A percentile compares a stretch with the other conserved stretches of the same genome.
These are phyloP conservation scores for Rhopalosiphum maidis DNA, from an alignment of 1,140 invertebrate genomes.

Conservation along the genomic window DNA sequence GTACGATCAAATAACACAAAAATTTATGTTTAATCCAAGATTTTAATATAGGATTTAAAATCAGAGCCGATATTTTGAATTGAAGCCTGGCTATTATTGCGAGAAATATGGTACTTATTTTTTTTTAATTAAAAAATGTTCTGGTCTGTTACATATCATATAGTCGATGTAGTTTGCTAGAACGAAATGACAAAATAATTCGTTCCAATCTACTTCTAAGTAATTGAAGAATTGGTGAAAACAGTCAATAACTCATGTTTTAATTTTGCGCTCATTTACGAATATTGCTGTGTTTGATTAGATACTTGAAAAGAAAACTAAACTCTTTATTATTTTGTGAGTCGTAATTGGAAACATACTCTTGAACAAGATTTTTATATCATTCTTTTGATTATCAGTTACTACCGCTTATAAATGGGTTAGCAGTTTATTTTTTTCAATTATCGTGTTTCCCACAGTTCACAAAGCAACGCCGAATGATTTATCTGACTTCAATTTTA, in stretches of 20 bases:
- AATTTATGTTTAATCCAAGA: background rate
- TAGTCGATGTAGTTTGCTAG: background rate
- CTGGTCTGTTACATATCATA: background rate
- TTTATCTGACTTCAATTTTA: background rate
- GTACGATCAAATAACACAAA: background rate
- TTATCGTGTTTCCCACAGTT: conserved; percentile 15
- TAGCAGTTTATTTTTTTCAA: background rate
- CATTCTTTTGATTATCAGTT: background rate
- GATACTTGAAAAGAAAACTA: background rate
- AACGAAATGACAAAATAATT: background rate
- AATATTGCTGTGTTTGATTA: background rate
- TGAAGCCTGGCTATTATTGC: background rate
- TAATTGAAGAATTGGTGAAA: background rate
- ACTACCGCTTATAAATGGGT: background rate
- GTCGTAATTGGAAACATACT: background rate
- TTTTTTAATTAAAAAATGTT: background rate
- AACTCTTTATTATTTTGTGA: background rate
- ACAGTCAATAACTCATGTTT: background rate
- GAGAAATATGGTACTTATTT: background rate
- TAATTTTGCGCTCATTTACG: background rate
- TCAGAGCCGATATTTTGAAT: background rate
- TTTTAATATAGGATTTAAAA: background rate
- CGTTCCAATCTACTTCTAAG: background rate
- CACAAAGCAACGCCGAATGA: background rate
- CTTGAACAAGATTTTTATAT: background rate